Conservation (phyloP, 2,113 vertebrate genomes). For the Malurus alboscapulatus region DNA sequence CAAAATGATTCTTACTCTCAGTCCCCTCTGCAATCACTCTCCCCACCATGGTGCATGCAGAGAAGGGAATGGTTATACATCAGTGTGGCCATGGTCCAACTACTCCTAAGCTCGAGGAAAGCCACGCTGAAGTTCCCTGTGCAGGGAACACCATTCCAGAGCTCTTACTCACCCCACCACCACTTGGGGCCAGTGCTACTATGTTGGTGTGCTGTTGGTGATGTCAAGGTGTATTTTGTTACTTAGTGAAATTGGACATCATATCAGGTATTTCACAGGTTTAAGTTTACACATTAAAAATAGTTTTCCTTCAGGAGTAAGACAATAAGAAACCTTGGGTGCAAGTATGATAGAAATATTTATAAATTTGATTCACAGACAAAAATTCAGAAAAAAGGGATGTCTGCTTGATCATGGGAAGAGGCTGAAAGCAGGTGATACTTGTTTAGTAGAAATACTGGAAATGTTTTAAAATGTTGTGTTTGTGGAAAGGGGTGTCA, state of each 20-base stretch:
- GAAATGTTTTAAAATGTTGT: not conserved
- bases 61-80: not conserved
- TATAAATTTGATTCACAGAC: not conserved
- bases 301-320: not conserved
- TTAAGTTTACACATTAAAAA: not conserved
- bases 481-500: not conserved
- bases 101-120: not conserved
- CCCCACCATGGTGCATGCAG: fast-evolving
- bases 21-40: fast-evolving
- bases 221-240: not conserved
- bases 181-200: not conserved
- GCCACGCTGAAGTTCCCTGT: not conserved
- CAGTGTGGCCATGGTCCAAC: not conserved
- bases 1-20: not conserved
- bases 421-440: not conserved
- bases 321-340: not conserved
- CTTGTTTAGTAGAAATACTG: not conserved
- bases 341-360: not conserved
- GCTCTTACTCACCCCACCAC: not conserved
- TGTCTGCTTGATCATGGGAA: not conserved
- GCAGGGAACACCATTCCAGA: not conserved
- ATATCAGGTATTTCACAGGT: not conserved
- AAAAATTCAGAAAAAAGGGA: not conserved
- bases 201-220: fast-evolving
- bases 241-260: not conserved